A percentile compares a stretch with the other conserved stretches of the same genome.
phyloP scores from a whole-genome alignment of 2,113 vertebrate genomes.

The Leuciscus idus region DNA sequence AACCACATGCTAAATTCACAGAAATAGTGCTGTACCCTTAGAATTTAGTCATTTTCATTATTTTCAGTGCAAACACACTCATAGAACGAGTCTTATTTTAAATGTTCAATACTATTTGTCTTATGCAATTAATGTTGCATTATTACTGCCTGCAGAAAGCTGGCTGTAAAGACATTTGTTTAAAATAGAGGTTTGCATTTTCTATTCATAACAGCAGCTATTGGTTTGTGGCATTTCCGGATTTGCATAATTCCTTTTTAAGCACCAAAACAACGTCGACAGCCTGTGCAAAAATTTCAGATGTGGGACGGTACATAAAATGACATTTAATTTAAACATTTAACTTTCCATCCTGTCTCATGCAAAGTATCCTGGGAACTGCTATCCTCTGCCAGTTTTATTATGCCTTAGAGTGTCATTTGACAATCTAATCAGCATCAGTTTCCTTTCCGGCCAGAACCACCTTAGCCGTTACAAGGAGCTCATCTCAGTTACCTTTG shows the following conservation, averaged over 20 bases:
- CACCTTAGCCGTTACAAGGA: not conserved
- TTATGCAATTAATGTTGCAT: not conserved
- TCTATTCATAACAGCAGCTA: not conserved
- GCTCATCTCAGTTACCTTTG: not conserved
- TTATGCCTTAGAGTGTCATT: not conserved
- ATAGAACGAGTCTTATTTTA: not conserved
- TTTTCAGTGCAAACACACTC: not conserved
- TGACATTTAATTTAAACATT: not conserved
- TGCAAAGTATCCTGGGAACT: not conserved
- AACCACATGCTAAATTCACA: not conserved
- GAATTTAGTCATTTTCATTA: not conserved
- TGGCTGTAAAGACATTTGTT: not conserved
- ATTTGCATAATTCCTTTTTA: not conserved
- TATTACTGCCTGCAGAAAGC: not conserved
- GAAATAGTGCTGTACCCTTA: not conserved
- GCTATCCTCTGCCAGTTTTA: not conserved
- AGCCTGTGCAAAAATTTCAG: not conserved
- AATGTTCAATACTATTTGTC: not conserved
- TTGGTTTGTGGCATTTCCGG: not conserved
- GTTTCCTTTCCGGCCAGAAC: not conserved
- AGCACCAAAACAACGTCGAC: not conserved
- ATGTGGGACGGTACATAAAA: not conserved
- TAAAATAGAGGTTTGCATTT: not conserved
- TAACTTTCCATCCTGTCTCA: not conserved
- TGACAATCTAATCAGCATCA: constrained; percentile 21